Evolutionary conservation across 35 echinoderm and acorn worm species (phyloP), one percentile per base, ranked within the genome.

Genomic region (Chiridota heheva): DNA sequence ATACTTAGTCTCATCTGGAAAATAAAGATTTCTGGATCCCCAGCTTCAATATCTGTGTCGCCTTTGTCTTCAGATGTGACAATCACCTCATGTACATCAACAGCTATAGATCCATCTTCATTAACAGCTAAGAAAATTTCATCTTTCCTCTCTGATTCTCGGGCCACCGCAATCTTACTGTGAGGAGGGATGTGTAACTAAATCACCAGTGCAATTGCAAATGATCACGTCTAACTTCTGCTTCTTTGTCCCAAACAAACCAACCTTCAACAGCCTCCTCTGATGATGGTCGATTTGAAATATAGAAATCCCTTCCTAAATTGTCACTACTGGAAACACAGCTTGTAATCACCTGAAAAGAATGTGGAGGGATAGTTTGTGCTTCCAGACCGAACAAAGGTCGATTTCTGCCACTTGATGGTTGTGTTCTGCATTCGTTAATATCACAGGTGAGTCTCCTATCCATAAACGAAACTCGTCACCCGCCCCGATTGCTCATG

Each of bases 141-240:
- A 2, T 35, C 44, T 4, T 37, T 13, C 36, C 24, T 30, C 0
- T 36, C 2, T 36, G 18, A 22, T 37, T 69, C 29, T 16, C 2
- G 16, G 36, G 65, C 65, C 24, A 36, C 65, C 0, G 65, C 65
- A 37, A 69, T 39, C 7, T 13, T 29, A 35, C 62, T 66, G 29
- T 69, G 31, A 69, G 66, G 66, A 40, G 66, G 66, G 39, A 69
- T 69, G 36, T 36, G 44, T 2, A 69, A 18, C 1, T 69, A n/a
- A 5, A 16, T 22, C 36, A 22, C 26, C 66, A 69, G 36, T 40
- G 3, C 44, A 40, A 17, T 69, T 69, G 39, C 36, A 35, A 5
- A 69, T 37, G 36, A 38, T 36, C 1, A 69, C 66, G 6, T 41
- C 1, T 41, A 69, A 1, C 17, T 40, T 16, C n/a, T n/a, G n/a